Percentiles rank a stretch among this genome's conserved stretches.
Conservation (phyloP, 2,888 invertebrate genomes). For the Monoplex corrugatus region DNA sequence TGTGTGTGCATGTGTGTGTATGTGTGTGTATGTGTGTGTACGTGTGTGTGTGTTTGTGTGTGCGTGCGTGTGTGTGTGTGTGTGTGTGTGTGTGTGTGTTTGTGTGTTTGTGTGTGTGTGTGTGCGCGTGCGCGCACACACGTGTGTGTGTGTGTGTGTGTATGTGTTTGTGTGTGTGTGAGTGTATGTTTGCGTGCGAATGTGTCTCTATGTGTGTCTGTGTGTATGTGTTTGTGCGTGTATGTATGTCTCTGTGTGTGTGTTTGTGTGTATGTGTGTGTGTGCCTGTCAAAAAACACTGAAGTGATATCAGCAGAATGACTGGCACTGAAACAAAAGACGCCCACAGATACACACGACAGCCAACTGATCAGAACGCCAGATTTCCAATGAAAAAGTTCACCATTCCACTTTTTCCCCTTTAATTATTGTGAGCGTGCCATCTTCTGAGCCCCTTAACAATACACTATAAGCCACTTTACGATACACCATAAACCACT, state of each 20-base stretch:
- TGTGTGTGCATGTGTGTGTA: neutral
- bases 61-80: neutral
- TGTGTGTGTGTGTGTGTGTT: neutral
- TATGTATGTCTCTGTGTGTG: neutral
- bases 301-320: too few relatives aligned
- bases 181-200: neutral
- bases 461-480: too few relatives aligned
- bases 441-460: too few relatives aligned
- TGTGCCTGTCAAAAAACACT: too few relatives aligned
- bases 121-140: neutral
- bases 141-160: neutral
- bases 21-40: neutral
- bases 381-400: too few relatives aligned
- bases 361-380: too few relatives aligned
- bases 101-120: neutral
- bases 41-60: neutral
- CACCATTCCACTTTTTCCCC: too few relatives aligned
- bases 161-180: neutral
- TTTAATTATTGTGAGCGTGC: too few relatives aligned
- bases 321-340: too few relatives aligned
- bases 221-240: neutral
- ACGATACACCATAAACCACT: too few relatives aligned
- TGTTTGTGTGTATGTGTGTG: too few relatives aligned
- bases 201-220: neutral
- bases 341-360: too few relatives aligned